Percentiles rank a stretch among this genome's conserved stretches.
phyloP scores from a whole-genome alignment of 2,113 vertebrate genomes.

The Heptranchias perlo region DNA sequence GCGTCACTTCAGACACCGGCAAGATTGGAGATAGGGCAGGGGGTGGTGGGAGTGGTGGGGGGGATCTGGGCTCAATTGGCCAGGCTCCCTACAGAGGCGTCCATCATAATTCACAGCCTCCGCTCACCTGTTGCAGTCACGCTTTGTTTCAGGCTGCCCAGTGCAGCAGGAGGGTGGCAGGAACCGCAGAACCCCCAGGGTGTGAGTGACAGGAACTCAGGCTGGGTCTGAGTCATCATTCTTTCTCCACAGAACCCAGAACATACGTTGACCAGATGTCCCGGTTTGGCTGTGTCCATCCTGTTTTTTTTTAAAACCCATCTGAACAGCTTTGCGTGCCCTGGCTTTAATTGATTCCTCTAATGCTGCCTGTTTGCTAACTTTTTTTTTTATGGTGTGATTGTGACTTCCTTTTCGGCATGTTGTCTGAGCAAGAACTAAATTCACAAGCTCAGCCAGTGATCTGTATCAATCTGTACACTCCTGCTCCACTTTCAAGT shows the following conservation, averaged over 20 bases:
- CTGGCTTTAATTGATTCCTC: constrained; percentile 21
- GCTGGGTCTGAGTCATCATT: background rate
- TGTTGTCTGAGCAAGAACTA: background rate
- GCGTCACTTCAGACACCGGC: background rate
- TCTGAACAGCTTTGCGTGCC: background rate
- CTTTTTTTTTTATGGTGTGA: background rate
- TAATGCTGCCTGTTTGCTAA: background rate
- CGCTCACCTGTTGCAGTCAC: background rate
- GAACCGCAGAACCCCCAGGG: background rate
- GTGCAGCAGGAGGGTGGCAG: background rate
- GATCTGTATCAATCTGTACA: background rate
- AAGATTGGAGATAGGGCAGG: background rate
- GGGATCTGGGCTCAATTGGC: background rate
- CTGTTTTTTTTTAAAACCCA: background rate
- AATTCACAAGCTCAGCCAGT: background rate
- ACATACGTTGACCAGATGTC: constrained; percentile 21
- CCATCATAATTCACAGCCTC: background rate
- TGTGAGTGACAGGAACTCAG: background rate
- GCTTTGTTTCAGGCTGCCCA: background rate
- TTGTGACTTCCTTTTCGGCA: constrained; percentile 3
- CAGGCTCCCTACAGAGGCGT: background rate
- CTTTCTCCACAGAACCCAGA: background rate
- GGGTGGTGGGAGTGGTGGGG: background rate
- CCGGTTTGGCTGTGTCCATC: background rate
- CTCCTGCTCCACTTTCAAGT: background rate